These are phyloP conservation scores for Chloropsis cyanopogon DNA, from an alignment of 2,113 vertebrate species.

Conservation along the genomic window DNA sequence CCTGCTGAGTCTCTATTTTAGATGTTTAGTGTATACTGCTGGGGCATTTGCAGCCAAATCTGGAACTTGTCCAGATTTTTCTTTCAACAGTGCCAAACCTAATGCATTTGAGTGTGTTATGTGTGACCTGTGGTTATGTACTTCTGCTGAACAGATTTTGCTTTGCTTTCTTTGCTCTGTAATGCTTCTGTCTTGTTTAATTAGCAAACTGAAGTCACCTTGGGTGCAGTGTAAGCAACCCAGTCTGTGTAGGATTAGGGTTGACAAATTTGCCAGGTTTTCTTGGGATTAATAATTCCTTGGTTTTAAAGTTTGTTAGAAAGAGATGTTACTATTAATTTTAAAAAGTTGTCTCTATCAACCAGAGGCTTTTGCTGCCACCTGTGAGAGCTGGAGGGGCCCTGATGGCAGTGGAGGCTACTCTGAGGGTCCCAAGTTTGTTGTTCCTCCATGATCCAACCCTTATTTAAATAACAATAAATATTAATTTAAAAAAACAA, in stretches of 20 bases:
- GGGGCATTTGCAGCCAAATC: neutral
- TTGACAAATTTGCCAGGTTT: neutral
- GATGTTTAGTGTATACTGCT: neutral
- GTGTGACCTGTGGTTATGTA: neutral
- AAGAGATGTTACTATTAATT: neutral
- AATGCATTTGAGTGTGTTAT: neutral
- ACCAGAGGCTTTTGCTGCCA: neutral
- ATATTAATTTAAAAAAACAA: neutral
- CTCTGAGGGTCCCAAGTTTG: neutral
- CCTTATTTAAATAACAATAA: neutral
- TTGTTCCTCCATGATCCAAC: neutral
- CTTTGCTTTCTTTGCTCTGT: neutral
- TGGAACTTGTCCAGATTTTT: neutral
- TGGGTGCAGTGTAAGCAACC: neutral
- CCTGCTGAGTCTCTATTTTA: neutral
- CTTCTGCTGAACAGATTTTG: neutral
- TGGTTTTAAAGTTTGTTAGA: neutral
- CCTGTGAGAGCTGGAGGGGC: neutral
- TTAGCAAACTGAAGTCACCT: neutral
- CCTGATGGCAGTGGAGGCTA: neutral
- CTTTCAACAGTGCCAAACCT: neutral
- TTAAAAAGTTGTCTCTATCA: neutral
- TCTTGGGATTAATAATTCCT: neutral
- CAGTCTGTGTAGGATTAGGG: neutral
- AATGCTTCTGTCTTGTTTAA: neutral